Conservation (phyloP, 2,888 invertebrate genomes). For the Drosophila fulvimacula region DNA sequence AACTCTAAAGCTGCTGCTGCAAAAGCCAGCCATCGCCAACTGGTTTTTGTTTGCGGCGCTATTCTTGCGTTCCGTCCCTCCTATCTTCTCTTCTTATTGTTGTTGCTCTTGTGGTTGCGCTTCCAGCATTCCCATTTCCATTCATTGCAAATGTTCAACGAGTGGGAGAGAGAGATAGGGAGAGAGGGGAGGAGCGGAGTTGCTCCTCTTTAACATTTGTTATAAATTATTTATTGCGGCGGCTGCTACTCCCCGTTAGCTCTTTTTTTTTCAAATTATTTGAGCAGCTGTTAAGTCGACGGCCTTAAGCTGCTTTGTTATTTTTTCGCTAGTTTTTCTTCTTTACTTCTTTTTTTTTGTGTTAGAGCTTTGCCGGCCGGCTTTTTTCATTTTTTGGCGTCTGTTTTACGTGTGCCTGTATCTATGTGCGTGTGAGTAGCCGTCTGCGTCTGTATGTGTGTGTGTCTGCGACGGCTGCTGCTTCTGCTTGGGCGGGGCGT, state of each 20-base stretch:
- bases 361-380: constrained; percentile 63
- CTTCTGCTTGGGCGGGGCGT: constrained; percentile 69
- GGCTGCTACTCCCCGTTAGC: constrained; percentile 45
- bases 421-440: constrained; percentile 21
- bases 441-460: constrained; percentile 16
- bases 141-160: constrained; percentile 40
- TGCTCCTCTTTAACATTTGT: constrained; percentile 56
- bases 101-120: constrained; percentile 29
- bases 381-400: constrained; percentile 59
- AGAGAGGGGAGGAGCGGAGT: not conserved
- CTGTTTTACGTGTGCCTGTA: constrained; percentile 39
- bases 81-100: constrained; percentile 24
- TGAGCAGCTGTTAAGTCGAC: constrained; percentile 51
- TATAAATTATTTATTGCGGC: constrained; percentile 70
- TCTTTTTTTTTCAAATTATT: constrained; percentile 29
- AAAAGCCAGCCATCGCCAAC: constrained; percentile 50
- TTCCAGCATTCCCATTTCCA: constrained; percentile 38
- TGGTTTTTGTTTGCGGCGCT: constrained; percentile 55
- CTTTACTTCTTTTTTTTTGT: constrained; percentile 5
- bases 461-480: constrained; percentile 18
- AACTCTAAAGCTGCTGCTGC: constrained; percentile 39
- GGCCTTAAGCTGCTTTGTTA: constrained; percentile 43
- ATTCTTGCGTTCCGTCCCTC: constrained; percentile 17
- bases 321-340: constrained; percentile 40
- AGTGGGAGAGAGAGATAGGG: not conserved